These are phyloP conservation scores for Probosciger aterrimus DNA, from an alignment of 2,113 vertebrate species.

Conservation along the genomic window DNA sequence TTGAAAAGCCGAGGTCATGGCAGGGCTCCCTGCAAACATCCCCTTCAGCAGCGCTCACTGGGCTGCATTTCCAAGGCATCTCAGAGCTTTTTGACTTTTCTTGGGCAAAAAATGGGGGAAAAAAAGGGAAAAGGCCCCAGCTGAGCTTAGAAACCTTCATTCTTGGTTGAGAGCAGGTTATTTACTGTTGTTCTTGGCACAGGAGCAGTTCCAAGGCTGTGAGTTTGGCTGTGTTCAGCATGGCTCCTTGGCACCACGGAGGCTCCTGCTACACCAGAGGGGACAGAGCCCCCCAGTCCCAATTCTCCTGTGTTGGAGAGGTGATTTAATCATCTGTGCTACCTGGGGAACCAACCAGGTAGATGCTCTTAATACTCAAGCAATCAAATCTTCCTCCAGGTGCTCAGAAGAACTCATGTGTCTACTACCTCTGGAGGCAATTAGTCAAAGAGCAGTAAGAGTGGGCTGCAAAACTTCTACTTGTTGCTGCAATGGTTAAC, in stretches of 20 bases:
- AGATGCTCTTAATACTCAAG: background rate
- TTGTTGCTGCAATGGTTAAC: background rate
- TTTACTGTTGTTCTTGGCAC: constrained; percentile 65
- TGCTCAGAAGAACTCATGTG: background rate
- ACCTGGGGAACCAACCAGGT: background rate
- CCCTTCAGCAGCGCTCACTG: constrained; percentile 17
- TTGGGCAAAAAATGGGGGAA: background rate
- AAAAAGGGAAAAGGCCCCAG: constrained; percentile 10
- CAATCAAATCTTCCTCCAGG: background rate
- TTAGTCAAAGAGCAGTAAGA: background rate
- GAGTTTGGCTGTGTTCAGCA: constrained; percentile 1
- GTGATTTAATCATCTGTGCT: background rate
- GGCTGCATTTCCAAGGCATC: constrained; percentile 26
- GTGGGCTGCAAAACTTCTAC: background rate
- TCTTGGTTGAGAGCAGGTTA: constrained; percentile 57
- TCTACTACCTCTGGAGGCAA: background rate
- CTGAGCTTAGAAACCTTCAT: constrained; percentile 52
- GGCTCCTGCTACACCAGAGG: background rate
- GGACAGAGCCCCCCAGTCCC: background rate
- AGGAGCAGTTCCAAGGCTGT: background rate
- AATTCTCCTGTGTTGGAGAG: background rate
- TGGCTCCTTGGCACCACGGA: background rate
- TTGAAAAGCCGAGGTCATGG: constrained; percentile 53
- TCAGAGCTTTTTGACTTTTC: constrained; percentile 30
- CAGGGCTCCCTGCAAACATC: constrained; percentile 45